Conservation (phyloP, 2,888 invertebrate species). For the Tortrix viridana region DNA sequence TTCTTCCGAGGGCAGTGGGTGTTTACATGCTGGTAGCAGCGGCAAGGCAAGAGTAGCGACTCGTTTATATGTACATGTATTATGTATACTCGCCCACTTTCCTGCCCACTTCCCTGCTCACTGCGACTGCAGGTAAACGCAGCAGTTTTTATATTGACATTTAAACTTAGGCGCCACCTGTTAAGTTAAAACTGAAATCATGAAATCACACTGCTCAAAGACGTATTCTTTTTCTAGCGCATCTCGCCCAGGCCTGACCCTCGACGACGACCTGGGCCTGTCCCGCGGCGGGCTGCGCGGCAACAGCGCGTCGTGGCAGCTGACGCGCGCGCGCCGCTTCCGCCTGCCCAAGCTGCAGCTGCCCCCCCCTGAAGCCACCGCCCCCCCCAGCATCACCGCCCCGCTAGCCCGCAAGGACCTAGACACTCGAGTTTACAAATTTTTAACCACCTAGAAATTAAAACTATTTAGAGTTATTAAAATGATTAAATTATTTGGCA, state of each 20-base stretch:
- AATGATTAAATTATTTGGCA: background rate
- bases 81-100: too few species aligned
- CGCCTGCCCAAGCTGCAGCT: conserved; percentile 61
- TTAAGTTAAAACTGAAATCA: too few species aligned
- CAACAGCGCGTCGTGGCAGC: conserved; percentile 68
- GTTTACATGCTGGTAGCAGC: too few species aligned
- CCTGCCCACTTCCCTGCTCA: too few species aligned
- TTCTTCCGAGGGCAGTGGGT: too few species aligned
- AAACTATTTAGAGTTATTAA: background rate
- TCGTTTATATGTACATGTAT: too few species aligned
- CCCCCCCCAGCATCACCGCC: conserved; percentile 63
- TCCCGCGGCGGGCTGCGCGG: conserved; percentile 59
- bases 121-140: too few species aligned
- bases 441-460: conserved; percentile 46
- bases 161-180: too few species aligned
- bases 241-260: conserved; percentile 61
- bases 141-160: too few species aligned
- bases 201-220: background rate
- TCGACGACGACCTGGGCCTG: conserved; percentile 57
- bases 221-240: conserved; percentile 50
- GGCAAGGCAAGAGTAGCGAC: too few species aligned
- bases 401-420: conserved; percentile 67
- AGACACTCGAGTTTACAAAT: conserved; percentile 63
- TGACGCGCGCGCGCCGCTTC: conserved; percentile 71
- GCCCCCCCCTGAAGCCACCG: conserved; percentile 62